Evolutionary conservation across 2,888 invertebrate species (phyloP).

Genomic region (Monochamus alternatus): DNA sequence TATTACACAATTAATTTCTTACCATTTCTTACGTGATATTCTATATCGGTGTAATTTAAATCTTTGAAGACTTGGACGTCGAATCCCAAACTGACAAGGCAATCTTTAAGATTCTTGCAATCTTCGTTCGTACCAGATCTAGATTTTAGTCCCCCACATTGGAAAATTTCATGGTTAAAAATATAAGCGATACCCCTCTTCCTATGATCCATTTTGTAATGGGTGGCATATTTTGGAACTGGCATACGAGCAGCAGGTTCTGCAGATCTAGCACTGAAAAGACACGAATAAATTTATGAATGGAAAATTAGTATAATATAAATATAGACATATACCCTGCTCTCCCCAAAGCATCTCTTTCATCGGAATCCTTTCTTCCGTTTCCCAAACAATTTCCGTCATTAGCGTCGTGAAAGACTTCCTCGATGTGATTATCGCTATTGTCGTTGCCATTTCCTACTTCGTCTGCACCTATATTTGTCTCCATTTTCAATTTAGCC

Average conservation of each 20-base stretch:
- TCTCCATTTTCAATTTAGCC: slow-evolving; percentile 45
- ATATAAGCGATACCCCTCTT: slow-evolving; percentile 88
- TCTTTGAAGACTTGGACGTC: slow-evolving; percentile 82
- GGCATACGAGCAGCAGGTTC: slow-evolving; percentile 75
- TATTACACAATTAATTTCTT: slow-evolving; percentile 24
- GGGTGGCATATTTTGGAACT: slow-evolving; percentile 78
- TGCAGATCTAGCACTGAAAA: slow-evolving; percentile 40
- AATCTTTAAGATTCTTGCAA: slow-evolving; percentile 80
- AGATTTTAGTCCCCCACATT: slow-evolving; percentile 79
- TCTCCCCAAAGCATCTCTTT: slow-evolving; percentile 61
- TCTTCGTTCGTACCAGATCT: slow-evolving; percentile 92
- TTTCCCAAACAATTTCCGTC: slow-evolving; percentile 60
- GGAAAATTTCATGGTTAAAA: slow-evolving; percentile 92
- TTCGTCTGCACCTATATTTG: slow-evolving; percentile 50
- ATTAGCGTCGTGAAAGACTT: slow-evolving; percentile 53
- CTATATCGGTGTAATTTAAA: slow-evolving; percentile 79
- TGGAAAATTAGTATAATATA: slow-evolving; percentile 20
- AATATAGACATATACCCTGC: slow-evolving; percentile 56
- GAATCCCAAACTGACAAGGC: slow-evolving; percentile 80
- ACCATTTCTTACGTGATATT: slow-evolving; percentile 62
- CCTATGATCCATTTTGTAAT: slow-evolving; percentile 91
- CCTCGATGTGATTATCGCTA: slow-evolving; percentile 16
- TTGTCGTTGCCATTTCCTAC: slow-evolving; percentile 47
- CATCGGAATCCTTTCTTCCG: slow-evolving; percentile 41
- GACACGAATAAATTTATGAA: not conserved